Base-by-base conservation (phyloP, 2,888 invertebrate species). In the Atherix ibis region DNA sequence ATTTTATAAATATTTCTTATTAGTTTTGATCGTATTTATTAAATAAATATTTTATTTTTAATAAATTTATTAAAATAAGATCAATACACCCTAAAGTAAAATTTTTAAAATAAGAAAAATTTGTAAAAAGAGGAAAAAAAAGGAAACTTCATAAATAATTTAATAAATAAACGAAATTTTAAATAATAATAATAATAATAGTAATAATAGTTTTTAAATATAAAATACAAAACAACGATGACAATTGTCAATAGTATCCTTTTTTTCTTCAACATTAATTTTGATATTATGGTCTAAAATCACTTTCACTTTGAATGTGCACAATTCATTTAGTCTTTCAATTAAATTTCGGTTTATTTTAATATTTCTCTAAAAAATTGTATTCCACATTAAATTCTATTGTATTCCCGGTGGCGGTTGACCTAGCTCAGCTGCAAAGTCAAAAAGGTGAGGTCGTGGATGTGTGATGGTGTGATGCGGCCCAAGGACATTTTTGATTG, bases 401-500 rank as follows among this genome's bases (percentile, higher is more conserved):
- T 60, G 59, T 44, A 60, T 60, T 48, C 42, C 42, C 37, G 44
- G 45, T 39, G 46, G 44, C 34, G 44, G 45, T 32, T 40, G 40
- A 35, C 40, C 40, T 34, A 62, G 44, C 41, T 62, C 62, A 42
- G 57, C 54, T 43, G 53, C 54, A 45, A 62, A 61, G 36, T 62
- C 61, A 38, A 60, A 62, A 15, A 62, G 31, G 41, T 43, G 44
- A 26, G 43, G 43, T 25, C 41, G 34, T 27, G 38, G 66, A 54
- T 68, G 68, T 48, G 68, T 68, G 51, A 68, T 64, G 48, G 71
- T 55, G 18, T 37, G 37, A 40, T 44, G 44, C 40, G 68, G 68
- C 31, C 74, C 71, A 51, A 82, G 69, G 48, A 81, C 80, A 57
- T 76, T 77, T 65, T 82, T 82, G 58, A 83, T 79, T 51, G 83